These are phyloP conservation scores for Uria lomvia DNA, from an alignment of 2,113 vertebrate genomes.

Conservation along the genomic window DNA sequence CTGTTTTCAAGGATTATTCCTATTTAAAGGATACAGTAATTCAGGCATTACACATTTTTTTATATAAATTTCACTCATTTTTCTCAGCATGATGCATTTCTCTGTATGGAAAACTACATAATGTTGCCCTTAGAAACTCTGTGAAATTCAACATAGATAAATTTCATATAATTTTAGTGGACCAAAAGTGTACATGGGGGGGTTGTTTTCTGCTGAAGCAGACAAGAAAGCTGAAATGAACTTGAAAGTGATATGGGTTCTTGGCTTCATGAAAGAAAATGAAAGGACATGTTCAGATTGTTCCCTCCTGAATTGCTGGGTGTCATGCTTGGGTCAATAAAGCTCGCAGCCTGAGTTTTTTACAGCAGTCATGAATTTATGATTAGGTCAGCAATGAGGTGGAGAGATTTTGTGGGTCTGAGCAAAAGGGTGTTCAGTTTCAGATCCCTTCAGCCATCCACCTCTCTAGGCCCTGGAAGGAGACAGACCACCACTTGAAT, in stretches of 20 bases:
- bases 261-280: slow-evolving; percentile 14
- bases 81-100: neutral
- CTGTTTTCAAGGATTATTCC: neutral
- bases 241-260: neutral
- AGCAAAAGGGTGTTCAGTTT: neutral
- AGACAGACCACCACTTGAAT: neutral
- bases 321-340: slow-evolving; percentile 4
- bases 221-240: slow-evolving; percentile 28
- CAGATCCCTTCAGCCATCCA: neutral
- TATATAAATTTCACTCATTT: neutral
- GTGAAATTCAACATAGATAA: neutral
- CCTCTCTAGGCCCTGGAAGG: neutral
- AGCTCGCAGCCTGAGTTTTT: neutral
- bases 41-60: neutral
- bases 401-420: neutral
- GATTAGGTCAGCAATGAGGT: neutral
- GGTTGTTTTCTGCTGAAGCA: slow-evolving; percentile 31
- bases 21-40: neutral
- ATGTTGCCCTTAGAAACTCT: neutral
- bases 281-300: neutral
- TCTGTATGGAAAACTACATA: neutral
- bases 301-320: neutral
- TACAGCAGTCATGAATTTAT: slow-evolving; percentile 23
- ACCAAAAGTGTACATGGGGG: neutral
- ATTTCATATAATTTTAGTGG: slow-evolving; percentile 18